Conservation (phyloP, 2,888 invertebrate species). For the Noctua comes region DNA sequence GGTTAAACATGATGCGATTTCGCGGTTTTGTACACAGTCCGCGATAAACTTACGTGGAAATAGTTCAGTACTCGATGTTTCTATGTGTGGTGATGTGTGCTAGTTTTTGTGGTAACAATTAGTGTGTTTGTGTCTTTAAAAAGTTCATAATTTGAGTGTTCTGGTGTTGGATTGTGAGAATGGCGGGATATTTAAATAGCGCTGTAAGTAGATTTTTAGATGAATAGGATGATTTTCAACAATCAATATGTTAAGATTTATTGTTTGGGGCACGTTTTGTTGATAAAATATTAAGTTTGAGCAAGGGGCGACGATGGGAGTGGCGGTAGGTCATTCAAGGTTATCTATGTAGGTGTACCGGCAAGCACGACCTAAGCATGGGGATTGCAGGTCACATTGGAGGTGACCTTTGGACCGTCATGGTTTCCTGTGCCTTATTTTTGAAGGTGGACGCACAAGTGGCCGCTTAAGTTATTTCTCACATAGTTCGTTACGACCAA, state of each 20-base stretch:
- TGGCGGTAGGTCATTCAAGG: slow-evolving; percentile 88
- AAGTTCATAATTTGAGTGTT: slow-evolving; percentile 58
- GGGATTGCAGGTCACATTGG: slow-evolving; percentile 82
- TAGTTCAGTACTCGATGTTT: slow-evolving; percentile 70
- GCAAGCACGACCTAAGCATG: slow-evolving; percentile 85
- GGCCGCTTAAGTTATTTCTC: background rate
- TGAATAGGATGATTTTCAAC: slow-evolving; percentile 7
- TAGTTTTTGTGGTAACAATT: slow-evolving; percentile 63
- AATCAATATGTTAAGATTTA: slow-evolving; percentile 6
- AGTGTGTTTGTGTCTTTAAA: slow-evolving; percentile 66
- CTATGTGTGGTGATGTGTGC: slow-evolving; percentile 71
- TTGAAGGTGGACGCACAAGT: background rate
- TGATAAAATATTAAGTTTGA: slow-evolving; percentile 31
- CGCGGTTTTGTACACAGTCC: slow-evolving; percentile 86
- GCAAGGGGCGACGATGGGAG: slow-evolving; percentile 53
- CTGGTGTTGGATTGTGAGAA: slow-evolving; percentile 64
- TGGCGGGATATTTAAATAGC: slow-evolving; percentile 81
- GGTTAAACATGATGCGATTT: slow-evolving; percentile 89
- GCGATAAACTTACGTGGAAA: slow-evolving; percentile 77
- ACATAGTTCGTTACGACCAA: background rate
- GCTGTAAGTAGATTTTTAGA: slow-evolving; percentile 71
- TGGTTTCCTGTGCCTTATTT: slow-evolving; percentile 29
- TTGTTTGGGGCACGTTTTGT: slow-evolving; percentile 29
- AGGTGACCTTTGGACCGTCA: slow-evolving; percentile 80
- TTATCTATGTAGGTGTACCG: slow-evolving; percentile 81